phyloP scores from a whole-genome alignment of 2,888 invertebrate species.

The Drosophila demipolita region DNA sequence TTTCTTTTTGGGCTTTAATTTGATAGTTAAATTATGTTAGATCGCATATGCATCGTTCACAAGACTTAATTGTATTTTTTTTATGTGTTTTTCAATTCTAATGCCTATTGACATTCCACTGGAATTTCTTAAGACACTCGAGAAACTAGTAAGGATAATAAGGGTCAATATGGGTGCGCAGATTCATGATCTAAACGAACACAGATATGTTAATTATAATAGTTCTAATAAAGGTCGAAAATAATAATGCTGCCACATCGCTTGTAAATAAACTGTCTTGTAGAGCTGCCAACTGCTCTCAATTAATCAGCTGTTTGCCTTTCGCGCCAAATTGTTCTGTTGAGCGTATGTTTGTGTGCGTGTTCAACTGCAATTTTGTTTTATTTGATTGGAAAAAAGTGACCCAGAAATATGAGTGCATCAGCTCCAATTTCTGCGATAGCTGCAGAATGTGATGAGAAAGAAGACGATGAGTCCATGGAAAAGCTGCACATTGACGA shows the following conservation, averaged over 20 bases:
- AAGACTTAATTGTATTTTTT: slow-evolving; percentile 50
- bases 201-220: not conserved
- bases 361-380: slow-evolving; percentile 49
- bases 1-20: not conserved
- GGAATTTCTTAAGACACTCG: not conserved
- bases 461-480: slow-evolving; percentile 56
- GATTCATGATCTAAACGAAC: not conserved
- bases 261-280: not conserved
- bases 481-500: slow-evolving; percentile 61
- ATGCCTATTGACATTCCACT: not conserved
- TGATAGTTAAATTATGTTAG: slow-evolving; percentile 1
- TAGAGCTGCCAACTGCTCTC: slow-evolving; percentile 42
- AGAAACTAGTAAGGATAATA: not conserved
- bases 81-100: slow-evolving; percentile 58
- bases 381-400: slow-evolving; percentile 38
- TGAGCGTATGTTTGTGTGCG: slow-evolving; percentile 35
- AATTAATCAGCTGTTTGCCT: slow-evolving; percentile 40
- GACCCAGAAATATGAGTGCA: slow-evolving; percentile 71
- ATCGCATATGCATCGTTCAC: slow-evolving; percentile 17
- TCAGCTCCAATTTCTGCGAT: slow-evolving; percentile 56
- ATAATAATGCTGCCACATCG: slow-evolving; percentile 10
- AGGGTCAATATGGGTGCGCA: not conserved
- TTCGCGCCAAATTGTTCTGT: slow-evolving; percentile 69
- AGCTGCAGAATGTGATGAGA: slow-evolving; percentile 61
- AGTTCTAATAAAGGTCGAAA: not conserved